Evolutionary conservation across 2,888 invertebrate genomes (phyloP).

Genomic region (Metallyticus violacea): DNA sequence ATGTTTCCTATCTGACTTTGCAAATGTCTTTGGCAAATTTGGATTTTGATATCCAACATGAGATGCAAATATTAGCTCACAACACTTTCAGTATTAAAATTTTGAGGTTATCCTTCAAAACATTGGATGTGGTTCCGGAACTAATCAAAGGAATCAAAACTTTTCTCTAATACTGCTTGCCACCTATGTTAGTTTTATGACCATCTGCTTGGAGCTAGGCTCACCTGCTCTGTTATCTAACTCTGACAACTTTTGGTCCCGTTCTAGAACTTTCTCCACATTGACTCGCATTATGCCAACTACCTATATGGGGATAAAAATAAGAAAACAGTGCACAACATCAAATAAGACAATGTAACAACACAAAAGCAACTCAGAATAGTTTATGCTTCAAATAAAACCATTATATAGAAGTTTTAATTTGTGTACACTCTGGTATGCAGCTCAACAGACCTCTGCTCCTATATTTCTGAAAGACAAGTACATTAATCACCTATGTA

Average conservation of each 20-base stretch:
- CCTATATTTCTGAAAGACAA: too few relatives aligned
- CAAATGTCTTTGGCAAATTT: too few relatives aligned
- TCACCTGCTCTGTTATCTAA: conserved; percentile 85
- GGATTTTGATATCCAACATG: too few relatives aligned
- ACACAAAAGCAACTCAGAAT: not conserved
- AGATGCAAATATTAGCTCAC: too few relatives aligned
- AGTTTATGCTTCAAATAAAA: not conserved
- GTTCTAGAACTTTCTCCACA: conserved; percentile 94
- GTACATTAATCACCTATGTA: too few relatives aligned
- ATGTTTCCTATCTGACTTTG: too few relatives aligned
- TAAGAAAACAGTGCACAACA: not conserved
- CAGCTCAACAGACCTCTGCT: too few relatives aligned
- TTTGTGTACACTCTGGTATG: too few relatives aligned
- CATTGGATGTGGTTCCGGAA: too few relatives aligned
- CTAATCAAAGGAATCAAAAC: not conserved
- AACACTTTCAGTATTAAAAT: not conserved
- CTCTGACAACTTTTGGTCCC: conserved; percentile 93
- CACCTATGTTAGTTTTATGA: not conserved
- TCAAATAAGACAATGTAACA: not conserved
- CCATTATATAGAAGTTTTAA: not conserved
- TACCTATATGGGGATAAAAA: conserved; percentile 49
- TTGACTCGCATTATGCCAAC: conserved; percentile 95
- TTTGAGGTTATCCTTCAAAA: not conserved
- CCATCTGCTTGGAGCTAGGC: not conserved
- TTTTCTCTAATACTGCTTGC: not conserved